Evolutionary conservation across 2,888 invertebrate genomes (phyloP), one percentile per base, ranked within the genome.

Genomic region (Drosophila tripunctata): DNA sequence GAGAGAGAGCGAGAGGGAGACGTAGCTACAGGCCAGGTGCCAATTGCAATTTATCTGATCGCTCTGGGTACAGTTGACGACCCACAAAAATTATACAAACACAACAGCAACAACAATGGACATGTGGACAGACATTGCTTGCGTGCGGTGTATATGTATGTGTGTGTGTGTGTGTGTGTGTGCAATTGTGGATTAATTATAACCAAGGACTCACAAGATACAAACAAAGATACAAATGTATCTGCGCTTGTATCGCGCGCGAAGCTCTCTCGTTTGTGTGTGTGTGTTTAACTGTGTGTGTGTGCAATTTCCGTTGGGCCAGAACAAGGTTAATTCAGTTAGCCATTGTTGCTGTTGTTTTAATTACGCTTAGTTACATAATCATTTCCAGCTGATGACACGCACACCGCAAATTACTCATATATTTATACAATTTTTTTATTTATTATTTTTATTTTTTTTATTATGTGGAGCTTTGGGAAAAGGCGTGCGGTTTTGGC

Each of bases 291-390:
- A 55, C 41, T 52, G 27, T 65, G 36, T 75, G 67, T 65, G 66
- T 75, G 70, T 76, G 74, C 78, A 73, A 77, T 78, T 83, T 83
- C 81, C 81, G 82, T 75, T 71, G 71, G 68, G 73, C 74, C 60
- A 77, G 81, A 81, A 85, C 84, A 84, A 84, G 84, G 85, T 84
- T 82, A 84, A 85, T 85, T 84, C 77, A 81, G 83, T 78, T 85
- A 74, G 77, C 78, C 75, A 80, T 66, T 78, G 71, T 79, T 64
- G 60, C 31, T 57, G 41, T 66, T 66, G 65, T 58, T 71, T 78
- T 81, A 79, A 78, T 85, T 85, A 78, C 78, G 75, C 81, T 70
- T 48, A 57, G 48, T 83, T 85, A 71, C 77, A 78, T 78, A 72
- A 82, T 74, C 67, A 73, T 79, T 70, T 65, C 58, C 63, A 74